These are phyloP conservation scores for Morbakka virulenta DNA, from an alignment of 30 jellyfish, hydroid and myxozoan genomes.

Conservation along the genomic window DNA sequence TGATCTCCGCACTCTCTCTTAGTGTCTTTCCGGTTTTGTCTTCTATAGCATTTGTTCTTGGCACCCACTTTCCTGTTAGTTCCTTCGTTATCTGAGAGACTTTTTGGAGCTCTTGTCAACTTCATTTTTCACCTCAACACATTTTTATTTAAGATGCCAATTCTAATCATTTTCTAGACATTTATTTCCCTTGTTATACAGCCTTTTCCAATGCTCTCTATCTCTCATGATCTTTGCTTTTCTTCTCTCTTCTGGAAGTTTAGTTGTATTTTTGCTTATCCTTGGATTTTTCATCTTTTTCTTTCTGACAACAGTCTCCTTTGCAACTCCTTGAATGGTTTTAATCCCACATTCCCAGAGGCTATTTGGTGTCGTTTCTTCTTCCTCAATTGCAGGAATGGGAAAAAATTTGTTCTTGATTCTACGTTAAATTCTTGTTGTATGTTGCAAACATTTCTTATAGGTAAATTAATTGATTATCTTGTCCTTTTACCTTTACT, in stretches of 20 bases:
- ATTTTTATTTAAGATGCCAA: background rate
- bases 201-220: conserved; percentile 4
- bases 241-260: conserved; percentile 17
- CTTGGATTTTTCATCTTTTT: conserved; percentile 20
- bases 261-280: background rate
- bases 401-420: too few species aligned
- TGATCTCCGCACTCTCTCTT: conserved; percentile 10
- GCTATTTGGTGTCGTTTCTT: background rate
- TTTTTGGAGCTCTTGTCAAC: too few species aligned
- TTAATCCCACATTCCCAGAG: background rate
- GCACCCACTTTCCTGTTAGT: conserved; percentile 1
- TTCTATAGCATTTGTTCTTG: background rate
- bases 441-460: background rate
- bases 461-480: background rate
- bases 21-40: background rate
- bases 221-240: conserved; percentile 7
- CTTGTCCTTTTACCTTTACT: background rate
- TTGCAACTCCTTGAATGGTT: background rate
- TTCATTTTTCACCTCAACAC: conserved; percentile 1
- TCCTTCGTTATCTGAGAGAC: background rate
- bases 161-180: too few species aligned
- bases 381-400: too few species aligned
- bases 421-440: background rate
- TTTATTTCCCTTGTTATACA: background rate
- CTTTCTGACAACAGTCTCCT: conserved; percentile 18